These are phyloP conservation scores for Bactericera cockerelli DNA, from an alignment of 1,140 invertebrate species.

Conservation along the genomic window DNA sequence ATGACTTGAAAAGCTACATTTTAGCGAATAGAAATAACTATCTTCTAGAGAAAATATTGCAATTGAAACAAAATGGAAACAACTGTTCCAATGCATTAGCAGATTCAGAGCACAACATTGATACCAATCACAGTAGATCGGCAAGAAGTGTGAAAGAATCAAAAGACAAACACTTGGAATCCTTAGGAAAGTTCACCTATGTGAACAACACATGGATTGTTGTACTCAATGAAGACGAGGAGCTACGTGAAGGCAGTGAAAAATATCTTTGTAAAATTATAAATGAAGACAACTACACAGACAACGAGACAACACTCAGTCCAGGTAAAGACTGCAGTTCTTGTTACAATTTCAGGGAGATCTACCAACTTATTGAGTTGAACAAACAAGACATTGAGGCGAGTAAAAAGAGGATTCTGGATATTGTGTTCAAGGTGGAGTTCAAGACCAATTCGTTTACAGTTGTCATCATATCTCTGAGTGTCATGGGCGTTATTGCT, in stretches of 20 bases:
- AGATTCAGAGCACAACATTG: too few relatives aligned
- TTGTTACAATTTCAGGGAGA: background rate
- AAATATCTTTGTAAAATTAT: background rate
- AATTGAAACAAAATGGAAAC: too few relatives aligned
- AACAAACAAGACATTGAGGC: conserved; percentile 6
- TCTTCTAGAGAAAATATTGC: too few relatives aligned
- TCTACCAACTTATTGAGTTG: background rate
- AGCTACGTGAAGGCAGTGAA: background rate
- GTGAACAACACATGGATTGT: conserved; percentile 1
- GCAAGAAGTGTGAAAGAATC: background rate
- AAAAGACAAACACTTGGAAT: background rate
- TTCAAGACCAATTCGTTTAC: background rate
- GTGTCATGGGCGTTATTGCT: conserved; percentile 30
- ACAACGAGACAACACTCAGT: background rate
- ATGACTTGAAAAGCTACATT: too few relatives aligned
- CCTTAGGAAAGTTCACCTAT: background rate
- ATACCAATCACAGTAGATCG: background rate
- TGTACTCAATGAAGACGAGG: background rate
- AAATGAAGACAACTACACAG: background rate
- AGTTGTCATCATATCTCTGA: background rate
- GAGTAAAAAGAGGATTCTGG: background rate
- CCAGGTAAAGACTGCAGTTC: background rate
- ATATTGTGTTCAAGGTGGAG: background rate
- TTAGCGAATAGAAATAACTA: too few relatives aligned
- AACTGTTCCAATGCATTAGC: too few relatives aligned